Evolutionary conservation across 2,888 invertebrate species (phyloP).

Genomic region (Linnaemya tessellans): DNA sequence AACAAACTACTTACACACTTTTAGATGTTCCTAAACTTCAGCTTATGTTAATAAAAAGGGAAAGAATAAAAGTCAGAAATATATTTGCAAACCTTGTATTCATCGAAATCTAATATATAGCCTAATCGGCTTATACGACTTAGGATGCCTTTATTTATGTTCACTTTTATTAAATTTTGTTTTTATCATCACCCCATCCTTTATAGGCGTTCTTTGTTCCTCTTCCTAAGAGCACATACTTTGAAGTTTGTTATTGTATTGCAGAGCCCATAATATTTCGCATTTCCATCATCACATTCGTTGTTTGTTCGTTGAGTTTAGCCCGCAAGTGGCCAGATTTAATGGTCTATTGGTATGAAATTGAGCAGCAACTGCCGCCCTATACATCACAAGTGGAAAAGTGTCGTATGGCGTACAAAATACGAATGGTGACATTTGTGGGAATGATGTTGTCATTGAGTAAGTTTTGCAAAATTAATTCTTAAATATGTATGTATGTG

Average conservation of each 20-base stretch:
- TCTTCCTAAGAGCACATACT: background rate
- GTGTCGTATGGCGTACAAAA: constrained; percentile 79
- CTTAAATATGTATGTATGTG: background rate
- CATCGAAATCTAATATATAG: background rate
- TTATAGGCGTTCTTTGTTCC: background rate
- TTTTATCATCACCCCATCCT: background rate
- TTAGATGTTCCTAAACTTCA: background rate
- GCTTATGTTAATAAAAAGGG: background rate
- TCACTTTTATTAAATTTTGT: background rate
- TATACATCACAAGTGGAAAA: constrained; percentile 79
- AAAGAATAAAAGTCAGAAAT: background rate
- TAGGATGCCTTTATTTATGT: background rate
- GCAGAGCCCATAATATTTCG: constrained; percentile 81
- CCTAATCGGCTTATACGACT: constrained; percentile 6
- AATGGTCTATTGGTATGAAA: constrained; percentile 83
- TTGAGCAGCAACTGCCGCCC: constrained; percentile 83
- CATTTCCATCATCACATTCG: constrained; percentile 76
- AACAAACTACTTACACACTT: background rate
- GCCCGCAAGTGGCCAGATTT: constrained; percentile 85
- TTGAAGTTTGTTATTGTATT: constrained; percentile 19
- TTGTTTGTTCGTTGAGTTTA: constrained; percentile 82
- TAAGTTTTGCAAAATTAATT: constrained; percentile 75
- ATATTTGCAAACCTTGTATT: background rate
- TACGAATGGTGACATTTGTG: constrained; percentile 83
- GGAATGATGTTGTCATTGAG: constrained; percentile 84